Evolutionary conservation across 2,888 invertebrate species (phyloP).

Genomic region (Lasioglossum lativentre): DNA sequence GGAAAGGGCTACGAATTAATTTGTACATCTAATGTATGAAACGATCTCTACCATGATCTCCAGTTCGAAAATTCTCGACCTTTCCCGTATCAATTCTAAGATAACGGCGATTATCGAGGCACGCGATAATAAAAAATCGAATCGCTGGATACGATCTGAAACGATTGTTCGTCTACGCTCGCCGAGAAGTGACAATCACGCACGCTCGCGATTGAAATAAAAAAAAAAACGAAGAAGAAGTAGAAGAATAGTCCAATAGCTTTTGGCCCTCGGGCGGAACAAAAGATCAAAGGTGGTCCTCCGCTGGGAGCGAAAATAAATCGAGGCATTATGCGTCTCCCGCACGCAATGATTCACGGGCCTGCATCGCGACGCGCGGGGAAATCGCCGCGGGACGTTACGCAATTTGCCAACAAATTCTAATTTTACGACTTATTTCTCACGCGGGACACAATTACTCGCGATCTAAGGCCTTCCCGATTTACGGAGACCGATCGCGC

Average conservation of each 20-base stretch:
- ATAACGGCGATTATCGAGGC: background rate
- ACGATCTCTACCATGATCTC: background rate
- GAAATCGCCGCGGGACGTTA: slow-evolving; percentile 30
- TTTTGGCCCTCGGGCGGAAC: background rate
- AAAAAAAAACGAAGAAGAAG: background rate
- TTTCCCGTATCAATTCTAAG: background rate
- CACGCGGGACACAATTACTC: slow-evolving; percentile 32
- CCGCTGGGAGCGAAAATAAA: slow-evolving; percentile 53
- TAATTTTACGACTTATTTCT: slow-evolving; percentile 55
- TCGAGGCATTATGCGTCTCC: slow-evolving; percentile 61
- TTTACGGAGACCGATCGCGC: background rate
- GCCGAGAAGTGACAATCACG: background rate
- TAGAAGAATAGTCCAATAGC: background rate
- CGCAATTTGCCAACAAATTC: slow-evolving; percentile 52
- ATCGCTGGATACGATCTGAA: background rate
- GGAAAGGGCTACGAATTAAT: background rate
- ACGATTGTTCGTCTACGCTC: background rate
- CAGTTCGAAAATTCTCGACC: background rate
- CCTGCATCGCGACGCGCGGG: slow-evolving; percentile 22
- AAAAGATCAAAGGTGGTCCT: slow-evolving; percentile 59
- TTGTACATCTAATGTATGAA: background rate
- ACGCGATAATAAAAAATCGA: background rate
- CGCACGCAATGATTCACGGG: slow-evolving; percentile 55
- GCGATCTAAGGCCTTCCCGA: background rate
- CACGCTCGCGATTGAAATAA: background rate